phyloP scores from a whole-genome alignment of 2,113 vertebrate species.

The Ornithorhynchus anatinus region DNA sequence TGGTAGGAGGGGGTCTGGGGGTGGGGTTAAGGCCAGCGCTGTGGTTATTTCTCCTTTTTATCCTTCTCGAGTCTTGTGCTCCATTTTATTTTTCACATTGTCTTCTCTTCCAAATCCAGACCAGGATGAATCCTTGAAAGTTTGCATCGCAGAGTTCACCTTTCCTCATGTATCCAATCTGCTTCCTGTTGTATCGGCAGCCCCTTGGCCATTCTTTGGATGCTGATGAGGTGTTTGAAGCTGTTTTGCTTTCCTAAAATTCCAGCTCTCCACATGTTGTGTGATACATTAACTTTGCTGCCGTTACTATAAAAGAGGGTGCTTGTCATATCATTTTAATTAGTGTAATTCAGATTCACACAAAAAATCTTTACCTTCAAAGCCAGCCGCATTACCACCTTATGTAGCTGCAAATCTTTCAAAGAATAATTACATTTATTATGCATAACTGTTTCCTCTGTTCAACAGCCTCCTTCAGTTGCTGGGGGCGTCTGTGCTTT shows the following conservation, averaged over 20 bases:
- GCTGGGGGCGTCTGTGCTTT: slow-evolving; percentile 14
- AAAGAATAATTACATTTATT: not conserved
- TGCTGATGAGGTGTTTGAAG: slow-evolving; percentile 28
- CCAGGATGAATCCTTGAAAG: not conserved
- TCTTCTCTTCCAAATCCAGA: slow-evolving; percentile 28
- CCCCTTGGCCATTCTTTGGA: slow-evolving; percentile 23
- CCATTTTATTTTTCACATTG: slow-evolving; percentile 6
- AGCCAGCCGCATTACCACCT: not conserved
- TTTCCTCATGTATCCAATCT: no score
- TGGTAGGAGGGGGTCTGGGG: no score
- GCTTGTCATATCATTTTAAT: slow-evolving; percentile 13
- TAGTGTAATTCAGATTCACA: not conserved
- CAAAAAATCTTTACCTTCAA: not conserved
- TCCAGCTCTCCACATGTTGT: slow-evolving; percentile 2
- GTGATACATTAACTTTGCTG: not conserved
- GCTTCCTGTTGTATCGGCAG: not conserved
- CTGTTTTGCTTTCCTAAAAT: slow-evolving; percentile 16
- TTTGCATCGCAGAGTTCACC: not conserved
- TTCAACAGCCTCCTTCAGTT: slow-evolving; percentile 6
- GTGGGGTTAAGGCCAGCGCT: no score
- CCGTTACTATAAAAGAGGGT: not conserved
- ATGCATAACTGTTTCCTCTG: not conserved
- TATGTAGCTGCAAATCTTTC: slow-evolving; percentile 33
- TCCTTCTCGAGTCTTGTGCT: slow-evolving; percentile 9
- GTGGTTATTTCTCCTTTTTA: no score